Percentiles rank a stretch among this genome's conserved stretches.
These are phyloP conservation scores for Macquaria australasica DNA, from an alignment of 2,113 vertebrate genomes.

Conservation along the genomic window DNA sequence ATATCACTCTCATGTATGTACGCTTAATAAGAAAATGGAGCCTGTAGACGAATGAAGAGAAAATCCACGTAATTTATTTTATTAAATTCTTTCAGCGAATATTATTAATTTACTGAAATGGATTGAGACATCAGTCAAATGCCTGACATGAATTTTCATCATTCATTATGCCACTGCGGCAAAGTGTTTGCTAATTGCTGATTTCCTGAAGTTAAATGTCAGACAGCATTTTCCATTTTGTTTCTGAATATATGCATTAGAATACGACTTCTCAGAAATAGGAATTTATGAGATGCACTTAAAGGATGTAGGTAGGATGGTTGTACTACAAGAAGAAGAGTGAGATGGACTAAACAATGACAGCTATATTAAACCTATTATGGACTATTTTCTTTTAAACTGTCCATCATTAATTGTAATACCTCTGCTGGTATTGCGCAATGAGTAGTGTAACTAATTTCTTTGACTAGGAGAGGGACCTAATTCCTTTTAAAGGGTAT, in stretches of 20 bases:
- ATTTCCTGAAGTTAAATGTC: slow-evolving; percentile 19
- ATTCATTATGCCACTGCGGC: not conserved
- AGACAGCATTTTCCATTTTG: not conserved
- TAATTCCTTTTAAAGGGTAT: not conserved
- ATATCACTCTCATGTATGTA: not conserved
- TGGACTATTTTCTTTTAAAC: not conserved
- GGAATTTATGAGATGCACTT: no score
- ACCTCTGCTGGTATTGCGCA: not conserved
- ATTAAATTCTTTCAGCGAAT: not conserved
- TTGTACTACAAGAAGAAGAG: no score
- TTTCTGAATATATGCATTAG: not conserved
- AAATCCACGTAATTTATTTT: not conserved
- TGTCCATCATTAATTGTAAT: not conserved
- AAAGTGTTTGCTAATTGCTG: not conserved
- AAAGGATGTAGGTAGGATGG: no score
- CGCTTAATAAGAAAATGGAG: not conserved
- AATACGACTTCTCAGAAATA: no score
- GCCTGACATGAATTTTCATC: not conserved
- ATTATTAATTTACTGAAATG: slow-evolving; percentile 1
- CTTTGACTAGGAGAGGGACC: not conserved
- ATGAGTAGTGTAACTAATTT: not conserved
- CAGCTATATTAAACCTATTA: not conserved
- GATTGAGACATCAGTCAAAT: not conserved
- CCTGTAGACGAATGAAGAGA: not conserved
- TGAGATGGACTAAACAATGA: no score